Base-by-base conservation (phyloP, 2,113 vertebrate genomes). In the Taurulus bubalis region DNA sequence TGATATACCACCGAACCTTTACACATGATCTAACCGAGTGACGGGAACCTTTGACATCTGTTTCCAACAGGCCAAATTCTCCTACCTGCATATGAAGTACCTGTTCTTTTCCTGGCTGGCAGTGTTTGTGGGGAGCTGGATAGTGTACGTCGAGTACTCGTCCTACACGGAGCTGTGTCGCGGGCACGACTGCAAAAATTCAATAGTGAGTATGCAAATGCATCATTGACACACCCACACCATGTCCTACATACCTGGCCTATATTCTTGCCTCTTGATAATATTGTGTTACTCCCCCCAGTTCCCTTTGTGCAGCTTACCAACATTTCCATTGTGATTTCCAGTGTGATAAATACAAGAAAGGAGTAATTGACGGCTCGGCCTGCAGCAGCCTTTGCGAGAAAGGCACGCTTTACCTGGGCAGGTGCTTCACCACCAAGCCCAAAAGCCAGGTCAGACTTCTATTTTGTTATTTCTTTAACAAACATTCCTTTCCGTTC, bases 101-200 rank as follows among this genome's bases (percentile, higher is more conserved):
- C 96, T 99, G 87, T 99, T 99, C 94, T 96, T 98, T 67, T 99
- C 97, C 70, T 99, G 98, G 98, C 87, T 99, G 94, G 97, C 93
- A 0, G 96, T 99, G 85, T 98, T 99, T 71, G 94, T 99, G 90
- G 96, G 98, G 90, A 99, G 98, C 95, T 99, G 98, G 98, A 95
- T 99, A 68, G 92, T 97, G 28, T 99, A 99, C 53, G 97, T 98
- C 56, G 96, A 98, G 82, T 99, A 99, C 81, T 99, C 97, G 8
- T 94, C 97, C 86, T 98, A 99, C 94, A 97, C 97, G 75, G 98
- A 99, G 84, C 95, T 98, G 68, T 99, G 98, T 94, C 96, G 97
- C 84, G 98, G 97, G 80, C 97, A 96, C 59, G 97, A 98, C 89
- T 99, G 98, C 93, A 98, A 97, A 91, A 96, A 96, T 80, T 95